Conservation (phyloP, 2,113 vertebrate species). For the Tinamus guttatus region DNA sequence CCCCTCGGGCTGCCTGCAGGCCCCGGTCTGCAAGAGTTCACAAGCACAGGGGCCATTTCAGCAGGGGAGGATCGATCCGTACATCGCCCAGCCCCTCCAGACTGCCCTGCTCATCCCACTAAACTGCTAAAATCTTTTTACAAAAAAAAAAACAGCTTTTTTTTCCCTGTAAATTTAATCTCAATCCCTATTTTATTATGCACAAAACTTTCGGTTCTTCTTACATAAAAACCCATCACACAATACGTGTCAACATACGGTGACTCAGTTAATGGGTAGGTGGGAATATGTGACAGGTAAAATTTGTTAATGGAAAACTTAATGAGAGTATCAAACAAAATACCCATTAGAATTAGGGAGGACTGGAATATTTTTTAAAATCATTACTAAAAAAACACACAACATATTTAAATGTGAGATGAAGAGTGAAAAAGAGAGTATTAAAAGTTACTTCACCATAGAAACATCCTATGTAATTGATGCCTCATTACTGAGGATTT, state of each 20-base stretch:
- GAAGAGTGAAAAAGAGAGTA: conserved; percentile 28
- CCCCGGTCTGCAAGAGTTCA: background rate
- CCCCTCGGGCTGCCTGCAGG: background rate
- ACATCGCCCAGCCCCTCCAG: too few species aligned
- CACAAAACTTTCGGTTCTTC: conserved; percentile 30
- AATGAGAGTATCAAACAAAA: conserved; percentile 65
- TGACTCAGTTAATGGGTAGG: conserved; percentile 70
- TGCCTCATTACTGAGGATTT: background rate
- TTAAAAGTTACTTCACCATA: conserved; percentile 65
- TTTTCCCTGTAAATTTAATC: background rate
- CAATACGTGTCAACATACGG: conserved; percentile 38
- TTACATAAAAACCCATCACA: conserved; percentile 59
- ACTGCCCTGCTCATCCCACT: background rate
- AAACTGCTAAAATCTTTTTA: background rate
- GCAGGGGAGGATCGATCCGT: background rate
- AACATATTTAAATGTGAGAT: conserved; percentile 46
- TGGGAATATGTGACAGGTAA: conserved; percentile 61
- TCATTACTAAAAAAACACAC: conserved; percentile 21
- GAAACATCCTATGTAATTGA: conserved; percentile 53
- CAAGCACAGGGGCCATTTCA: background rate
- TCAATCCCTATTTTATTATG: background rate
- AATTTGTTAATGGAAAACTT: conserved; percentile 62
- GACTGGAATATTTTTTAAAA: conserved; percentile 47
- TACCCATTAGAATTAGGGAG: conserved; percentile 50
- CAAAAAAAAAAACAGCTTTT: background rate